Percentiles rank a stretch among this genome's conserved stretches.
Evolutionary conservation across 2,888 invertebrate species (phyloP).

Genomic region (Metalampra italica): DNA sequence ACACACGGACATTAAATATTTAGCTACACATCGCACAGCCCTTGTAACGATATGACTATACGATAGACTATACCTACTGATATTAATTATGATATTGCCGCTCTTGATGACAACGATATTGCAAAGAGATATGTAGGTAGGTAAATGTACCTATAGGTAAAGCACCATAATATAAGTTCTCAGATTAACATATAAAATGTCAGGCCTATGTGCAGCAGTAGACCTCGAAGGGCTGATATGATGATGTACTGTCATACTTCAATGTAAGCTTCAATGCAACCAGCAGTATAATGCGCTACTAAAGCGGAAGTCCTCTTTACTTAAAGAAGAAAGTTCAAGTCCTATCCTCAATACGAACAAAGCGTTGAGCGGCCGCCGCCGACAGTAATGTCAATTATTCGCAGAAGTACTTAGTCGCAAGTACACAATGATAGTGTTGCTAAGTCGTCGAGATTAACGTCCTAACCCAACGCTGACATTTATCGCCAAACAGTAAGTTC

Average conservation of each 20-base stretch:
- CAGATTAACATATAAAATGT: too few relatives aligned
- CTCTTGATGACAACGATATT: too few relatives aligned
- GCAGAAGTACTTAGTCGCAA: constrained; percentile 10
- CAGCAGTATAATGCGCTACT: neutral
- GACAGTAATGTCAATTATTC: constrained; percentile 13
- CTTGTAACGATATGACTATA: constrained; percentile 13
- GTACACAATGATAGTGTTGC: constrained; percentile 23
- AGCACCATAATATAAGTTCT: too few relatives aligned
- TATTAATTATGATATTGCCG: constrained; percentile 6
- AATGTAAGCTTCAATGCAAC: too few relatives aligned
- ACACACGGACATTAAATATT: constrained; percentile 22
- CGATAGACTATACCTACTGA: constrained; percentile 8
- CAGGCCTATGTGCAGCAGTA: too few relatives aligned
- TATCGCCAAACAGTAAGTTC: constrained; percentile 64
- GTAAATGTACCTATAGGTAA: too few relatives aligned
- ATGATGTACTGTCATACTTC: too few relatives aligned
- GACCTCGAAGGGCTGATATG: too few relatives aligned
- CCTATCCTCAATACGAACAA: neutral
- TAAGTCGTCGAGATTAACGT: constrained; percentile 34
- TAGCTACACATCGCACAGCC: constrained; percentile 7
- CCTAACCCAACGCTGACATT: constrained; percentile 63
- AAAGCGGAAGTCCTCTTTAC: neutral
- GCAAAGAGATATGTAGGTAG: too few relatives aligned
- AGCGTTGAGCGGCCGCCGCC: neutral
- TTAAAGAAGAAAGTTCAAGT: neutral